Conservation (phyloP, 1,140 invertebrate genomes). For the Potamilus streckersoni region DNA sequence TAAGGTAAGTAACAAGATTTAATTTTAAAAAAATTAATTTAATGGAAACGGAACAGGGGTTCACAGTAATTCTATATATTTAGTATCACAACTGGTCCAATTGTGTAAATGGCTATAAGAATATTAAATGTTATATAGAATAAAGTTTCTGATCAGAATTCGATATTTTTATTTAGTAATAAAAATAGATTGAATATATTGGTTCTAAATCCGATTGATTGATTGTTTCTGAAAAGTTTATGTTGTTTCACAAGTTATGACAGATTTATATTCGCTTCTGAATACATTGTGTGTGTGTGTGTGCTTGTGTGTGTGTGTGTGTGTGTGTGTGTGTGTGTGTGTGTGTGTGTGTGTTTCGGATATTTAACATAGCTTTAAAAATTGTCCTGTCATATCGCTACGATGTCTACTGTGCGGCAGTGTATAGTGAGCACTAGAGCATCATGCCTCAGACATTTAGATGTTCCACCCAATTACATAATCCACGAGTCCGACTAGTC, state of each 20-base stretch:
- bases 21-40: not conserved
- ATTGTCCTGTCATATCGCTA: no score
- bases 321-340: no score
- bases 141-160: not conserved
- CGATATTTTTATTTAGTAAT: not conserved
- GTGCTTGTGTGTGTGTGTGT: no score
- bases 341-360: no score
- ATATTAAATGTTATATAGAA: not conserved
- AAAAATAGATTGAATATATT: not conserved
- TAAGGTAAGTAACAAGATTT: conserved; percentile 10
- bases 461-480: no score
- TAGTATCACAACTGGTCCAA: not conserved
- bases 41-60: not conserved
- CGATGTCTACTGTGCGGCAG: no score
- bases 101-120: not conserved
- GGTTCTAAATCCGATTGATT: no score
- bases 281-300: no score
- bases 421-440: no score
- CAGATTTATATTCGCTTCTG: not conserved
- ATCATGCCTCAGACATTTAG: no score
- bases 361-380: no score
- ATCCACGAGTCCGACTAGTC: no score
- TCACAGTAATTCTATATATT: not conserved
- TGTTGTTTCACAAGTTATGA: not conserved
- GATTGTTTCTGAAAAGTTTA: not conserved